A percentile compares a stretch with the other conserved stretches of the same genome.
Evolutionary conservation across 2,888 invertebrate genomes (phyloP).

Genomic region (Drosophila nigricruria): DNA sequence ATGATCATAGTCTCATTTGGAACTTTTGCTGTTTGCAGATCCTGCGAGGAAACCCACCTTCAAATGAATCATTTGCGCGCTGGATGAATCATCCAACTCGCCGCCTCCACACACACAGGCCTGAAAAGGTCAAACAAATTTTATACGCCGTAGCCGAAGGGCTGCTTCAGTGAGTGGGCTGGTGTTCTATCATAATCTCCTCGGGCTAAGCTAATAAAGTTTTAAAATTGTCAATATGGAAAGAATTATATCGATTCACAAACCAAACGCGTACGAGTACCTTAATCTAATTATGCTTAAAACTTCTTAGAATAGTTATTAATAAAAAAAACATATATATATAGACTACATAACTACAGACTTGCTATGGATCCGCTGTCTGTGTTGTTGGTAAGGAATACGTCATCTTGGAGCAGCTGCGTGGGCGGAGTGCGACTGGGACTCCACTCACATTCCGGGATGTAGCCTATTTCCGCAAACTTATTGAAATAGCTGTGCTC

Average conservation of each 20-base stretch:
- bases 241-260: slow-evolving; percentile 80
- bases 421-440: slow-evolving; percentile 76
- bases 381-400: slow-evolving; percentile 21
- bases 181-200: slow-evolving; percentile 67
- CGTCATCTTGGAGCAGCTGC: slow-evolving; percentile 67
- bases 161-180: slow-evolving; percentile 49
- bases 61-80: slow-evolving; percentile 34
- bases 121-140: slow-evolving; percentile 60
- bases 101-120: slow-evolving; percentile 49
- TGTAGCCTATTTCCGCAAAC: slow-evolving; percentile 85
- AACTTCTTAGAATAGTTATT: slow-evolving; percentile 31
- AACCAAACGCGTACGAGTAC: slow-evolving; percentile 27
- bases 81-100: slow-evolving; percentile 60
- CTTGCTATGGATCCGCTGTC: slow-evolving; percentile 38
- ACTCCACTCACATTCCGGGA: slow-evolving; percentile 87
- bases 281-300: slow-evolving; percentile 37
- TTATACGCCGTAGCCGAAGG: slow-evolving; percentile 42
- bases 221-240: slow-evolving; percentile 57
- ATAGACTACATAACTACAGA: slow-evolving; percentile 52
- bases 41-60: slow-evolving; percentile 60
- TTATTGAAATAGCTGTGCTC: slow-evolving; percentile 69
- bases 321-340: slow-evolving; percentile 14
- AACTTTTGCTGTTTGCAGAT: slow-evolving; percentile 38
- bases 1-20: slow-evolving; percentile 62
- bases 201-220: slow-evolving; percentile 27